Base-by-base conservation (phyloP, 92 coral and sea anemone species). In the Anthopleura xanthogrammica region DNA sequence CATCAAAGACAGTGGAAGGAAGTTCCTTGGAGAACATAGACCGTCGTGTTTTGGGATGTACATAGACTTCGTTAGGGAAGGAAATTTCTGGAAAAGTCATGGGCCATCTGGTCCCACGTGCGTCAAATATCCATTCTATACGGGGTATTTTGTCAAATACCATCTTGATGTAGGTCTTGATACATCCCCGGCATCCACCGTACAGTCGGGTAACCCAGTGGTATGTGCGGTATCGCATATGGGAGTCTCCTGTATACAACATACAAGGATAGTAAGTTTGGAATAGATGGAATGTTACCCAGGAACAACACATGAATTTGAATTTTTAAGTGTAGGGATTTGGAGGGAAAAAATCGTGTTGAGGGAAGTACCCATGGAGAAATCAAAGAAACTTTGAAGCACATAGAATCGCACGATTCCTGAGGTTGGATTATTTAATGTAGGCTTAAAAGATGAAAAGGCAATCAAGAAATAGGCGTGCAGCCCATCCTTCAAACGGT, bases 101-200 rank as follows among this genome's bases (percentile, higher is more conserved):
- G 4, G 99, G 98, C 99, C 99, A 96, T 55, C 99, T 92, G 17
- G 99, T 96, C 8, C 99, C 99, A 65, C 99, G 95, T 55, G 99
- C 99, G 80, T 96, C 99, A 83, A 96, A 96, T 81, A 96, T 91
- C 99, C 99, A 96, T 82, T 96, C 99, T 22, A 96, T 92, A 52
- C 98, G 94, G 39, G 99, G 99, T 29, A 96, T 95, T 82, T 93
- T 95, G 85, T 92, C 95, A 77, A 96, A 96, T 17, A 91, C 94
- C 92, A 93, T 92, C 77, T 94, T 92, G 58, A 96, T 90, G 89
- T 94, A 94, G 9, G 98, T 96, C 80, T 96, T 96, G 86, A 90
- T 88, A 77, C 99, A 96, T 41, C 96, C 94, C 55, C 87, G 87
- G 79, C 99, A 96, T 17, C 92, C 86, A 70, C 99, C 99, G 79